A percentile compares a stretch with the other conserved stretches of the same genome.
Evolutionary conservation across 1,140 invertebrate species (phyloP).

Genomic region (Drosophila navojoa): DNA sequence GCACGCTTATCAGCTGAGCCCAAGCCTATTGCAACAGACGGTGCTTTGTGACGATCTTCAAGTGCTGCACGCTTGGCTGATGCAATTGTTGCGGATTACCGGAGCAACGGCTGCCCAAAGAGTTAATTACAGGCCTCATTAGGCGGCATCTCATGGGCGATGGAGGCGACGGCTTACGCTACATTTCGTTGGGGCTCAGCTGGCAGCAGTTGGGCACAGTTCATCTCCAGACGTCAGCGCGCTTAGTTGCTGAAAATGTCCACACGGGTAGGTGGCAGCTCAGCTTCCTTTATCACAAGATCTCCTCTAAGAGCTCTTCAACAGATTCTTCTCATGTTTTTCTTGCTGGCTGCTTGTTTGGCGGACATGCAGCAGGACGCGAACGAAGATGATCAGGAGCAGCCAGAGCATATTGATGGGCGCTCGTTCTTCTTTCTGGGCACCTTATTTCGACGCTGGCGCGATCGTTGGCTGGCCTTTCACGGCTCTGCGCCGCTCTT

Average conservation of each 20-base stretch:
- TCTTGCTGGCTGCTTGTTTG: constrained; percentile 19
- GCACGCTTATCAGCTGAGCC: neutral
- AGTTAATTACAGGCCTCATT: constrained; percentile 40
- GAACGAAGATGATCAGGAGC: constrained; percentile 8
- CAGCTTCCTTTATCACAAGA: neutral
- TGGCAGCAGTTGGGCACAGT: constrained; percentile 14
- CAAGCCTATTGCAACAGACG: neutral
- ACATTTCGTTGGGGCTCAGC: neutral
- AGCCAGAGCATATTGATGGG: constrained; percentile 45
- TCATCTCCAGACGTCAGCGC: constrained; percentile 11
- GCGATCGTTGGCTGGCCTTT: constrained; percentile 65
- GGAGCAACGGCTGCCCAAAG: constrained; percentile 14
- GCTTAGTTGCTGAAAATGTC: constrained; percentile 28
- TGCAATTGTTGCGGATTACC: constrained; percentile 13
- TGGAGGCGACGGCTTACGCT: neutral
- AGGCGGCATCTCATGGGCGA: constrained; percentile 12
- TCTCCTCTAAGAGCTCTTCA: neutral
- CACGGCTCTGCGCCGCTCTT: constrained; percentile 57
- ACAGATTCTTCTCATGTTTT: constrained; percentile 26
- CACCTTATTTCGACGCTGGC: constrained; percentile 64
- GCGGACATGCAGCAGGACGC: constrained; percentile 16
- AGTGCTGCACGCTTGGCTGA: constrained; percentile 30
- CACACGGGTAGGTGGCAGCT: constrained; percentile 12
- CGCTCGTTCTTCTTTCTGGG: constrained; percentile 65
- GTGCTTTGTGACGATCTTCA: constrained; percentile 2